A percentile compares a stretch with the other conserved stretches of the same genome.
These are phyloP conservation scores for Andricus curvator DNA, from an alignment of 2,888 invertebrate genomes.

Conservation along the genomic window DNA sequence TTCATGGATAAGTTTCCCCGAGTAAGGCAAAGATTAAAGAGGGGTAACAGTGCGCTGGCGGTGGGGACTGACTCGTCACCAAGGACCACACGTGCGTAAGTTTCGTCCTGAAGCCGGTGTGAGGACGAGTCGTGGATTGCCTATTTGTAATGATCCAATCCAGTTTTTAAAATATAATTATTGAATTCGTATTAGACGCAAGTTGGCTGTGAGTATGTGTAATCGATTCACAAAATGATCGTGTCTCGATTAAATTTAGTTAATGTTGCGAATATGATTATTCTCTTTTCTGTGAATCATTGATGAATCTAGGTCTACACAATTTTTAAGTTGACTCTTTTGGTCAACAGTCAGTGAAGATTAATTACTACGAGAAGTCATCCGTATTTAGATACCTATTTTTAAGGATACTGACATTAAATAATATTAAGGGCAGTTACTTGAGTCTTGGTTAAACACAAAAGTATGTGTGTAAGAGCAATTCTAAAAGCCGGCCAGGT, in stretches of 20 bases:
- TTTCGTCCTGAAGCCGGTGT: too few species aligned
- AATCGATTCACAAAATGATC: neutral
- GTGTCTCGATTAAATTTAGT: neutral
- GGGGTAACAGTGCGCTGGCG: too few species aligned
- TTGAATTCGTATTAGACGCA: conserved; percentile 9
- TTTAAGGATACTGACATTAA: conserved; percentile 28
- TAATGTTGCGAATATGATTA: conserved; percentile 2
- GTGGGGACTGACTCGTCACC: too few species aligned
- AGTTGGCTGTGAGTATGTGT: conserved; percentile 37
- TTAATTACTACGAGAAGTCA: conserved; percentile 3
- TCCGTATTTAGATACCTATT: conserved; percentile 31
- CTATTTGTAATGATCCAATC: too few species aligned
- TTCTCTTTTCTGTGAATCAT: neutral
- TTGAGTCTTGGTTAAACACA: conserved; percentile 34
- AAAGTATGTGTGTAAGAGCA: conserved; percentile 29
- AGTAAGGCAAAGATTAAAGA: too few species aligned
- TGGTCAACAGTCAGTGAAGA: conserved; percentile 6
- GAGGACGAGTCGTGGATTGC: too few species aligned
- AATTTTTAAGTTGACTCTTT: conserved; percentile 27
- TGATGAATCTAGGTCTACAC: conserved; percentile 10
- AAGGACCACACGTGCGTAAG: too few species aligned
- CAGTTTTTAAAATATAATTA: conserved; percentile 17
- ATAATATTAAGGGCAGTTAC: conserved; percentile 10
- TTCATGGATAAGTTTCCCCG: too few species aligned
- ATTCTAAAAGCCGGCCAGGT: conserved; percentile 37